Percentiles rank a stretch among this genome's conserved stretches.
Conservation (phyloP, 2,113 vertebrate genomes). For the Rhinoderma darwinii region DNA sequence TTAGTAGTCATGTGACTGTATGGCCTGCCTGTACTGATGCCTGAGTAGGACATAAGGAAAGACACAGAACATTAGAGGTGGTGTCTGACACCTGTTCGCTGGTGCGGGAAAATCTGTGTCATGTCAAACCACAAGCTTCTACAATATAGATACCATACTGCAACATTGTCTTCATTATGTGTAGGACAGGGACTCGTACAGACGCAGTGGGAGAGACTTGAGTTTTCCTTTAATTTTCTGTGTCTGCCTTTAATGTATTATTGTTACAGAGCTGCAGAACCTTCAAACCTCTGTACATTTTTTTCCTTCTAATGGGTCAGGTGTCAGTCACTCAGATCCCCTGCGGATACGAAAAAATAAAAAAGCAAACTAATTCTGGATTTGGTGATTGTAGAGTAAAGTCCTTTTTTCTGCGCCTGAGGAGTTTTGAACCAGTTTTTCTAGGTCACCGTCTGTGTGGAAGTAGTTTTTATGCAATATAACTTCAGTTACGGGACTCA, state of each 20-base stretch:
- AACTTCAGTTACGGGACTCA: slow-evolving; percentile 11
- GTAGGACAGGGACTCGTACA: background rate
- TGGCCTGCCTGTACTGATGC: no score
- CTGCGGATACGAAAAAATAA: background rate
- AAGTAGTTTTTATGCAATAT: slow-evolving; percentile 29
- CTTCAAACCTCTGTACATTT: background rate
- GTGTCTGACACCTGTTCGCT: no score
- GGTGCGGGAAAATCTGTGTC: no score
- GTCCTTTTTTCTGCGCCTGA: background rate
- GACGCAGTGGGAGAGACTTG: background rate
- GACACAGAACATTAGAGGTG: no score
- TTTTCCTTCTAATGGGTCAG: background rate
- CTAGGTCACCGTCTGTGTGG: slow-evolving; percentile 36
- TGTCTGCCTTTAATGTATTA: background rate
- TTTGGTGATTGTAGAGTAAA: slow-evolving; percentile 24
- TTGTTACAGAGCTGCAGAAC: background rate
- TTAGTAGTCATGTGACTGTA: no score
- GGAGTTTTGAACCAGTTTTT: slow-evolving; percentile 34
- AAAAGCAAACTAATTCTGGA: background rate
- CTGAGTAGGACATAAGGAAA: no score
- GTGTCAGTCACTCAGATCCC: background rate
- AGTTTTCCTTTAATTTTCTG: background rate
- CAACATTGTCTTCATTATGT: no score
- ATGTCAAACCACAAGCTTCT: no score
- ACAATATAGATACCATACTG: no score